Evolutionary conservation across 1,140 invertebrate genomes (phyloP), one percentile per base, ranked within the genome.

Genomic region (Epicauta chinensis): DNA sequence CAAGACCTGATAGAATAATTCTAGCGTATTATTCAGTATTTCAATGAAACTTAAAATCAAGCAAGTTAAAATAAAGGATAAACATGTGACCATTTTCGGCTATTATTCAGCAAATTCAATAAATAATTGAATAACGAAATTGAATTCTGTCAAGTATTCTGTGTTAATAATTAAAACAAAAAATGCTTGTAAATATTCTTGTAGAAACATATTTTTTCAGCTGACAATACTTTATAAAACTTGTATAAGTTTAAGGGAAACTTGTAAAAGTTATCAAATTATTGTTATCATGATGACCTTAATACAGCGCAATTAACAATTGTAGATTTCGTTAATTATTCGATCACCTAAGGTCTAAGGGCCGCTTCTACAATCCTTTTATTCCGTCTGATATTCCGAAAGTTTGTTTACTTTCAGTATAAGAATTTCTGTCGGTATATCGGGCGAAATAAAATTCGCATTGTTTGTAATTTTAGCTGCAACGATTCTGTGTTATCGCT

Each of bases 191-290:
- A 64, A 53, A 63, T 63, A 63, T 56, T 61, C 57, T 59, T 57
- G 56, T 61, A 64, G 61, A 60, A 53, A 59, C 48, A 65, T 67
- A 67, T 67, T 67, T 67, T 67, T 67, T 59, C 63, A 66, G 49
- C 58, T 47, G 65, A 67, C 65, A 67, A 67, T 67, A 67, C 60
- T 47, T 55, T 23, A 23, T 23, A 23, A 23, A 23, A 23, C 23
- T 23, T 23, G 34, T 43, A 23, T 32, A 48, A 12, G 14, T 40
- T 35, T 48, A 23, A 23, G 23, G 23, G 23, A 23, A 23, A 23
- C 23, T 23, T 23, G 23, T 23, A 23, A 23, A 31, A 48, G 30
- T 35, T 42, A 42, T 37, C 15, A 41, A 41, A 17, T 31, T 46
- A 14, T 39, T 54, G 36, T 55, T 31, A 55, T 23, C 7, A 44